Evolutionary conservation across 2,888 invertebrate species (phyloP), one percentile per base, ranked within the genome.

Genomic region (Lasioglossum zephyrum): DNA sequence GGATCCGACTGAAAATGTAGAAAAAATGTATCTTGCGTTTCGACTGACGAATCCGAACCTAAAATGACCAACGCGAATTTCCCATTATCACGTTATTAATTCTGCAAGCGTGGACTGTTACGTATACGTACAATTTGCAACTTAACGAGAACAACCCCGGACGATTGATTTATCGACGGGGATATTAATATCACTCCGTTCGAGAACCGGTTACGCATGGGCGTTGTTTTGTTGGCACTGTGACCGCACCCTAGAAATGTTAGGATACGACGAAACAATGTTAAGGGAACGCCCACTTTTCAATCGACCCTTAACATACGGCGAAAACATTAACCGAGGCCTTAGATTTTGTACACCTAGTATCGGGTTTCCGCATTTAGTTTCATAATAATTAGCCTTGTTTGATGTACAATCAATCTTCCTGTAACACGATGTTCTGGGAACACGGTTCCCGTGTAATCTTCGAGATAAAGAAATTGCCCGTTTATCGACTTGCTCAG

Each of bases 191-290:
- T 79, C 88, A 79, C 18, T 79, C 77, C 80, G 47, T 60, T 47
- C 41, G 4, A 81, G 3, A 81, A 89, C 86, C 81, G 85, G 82
- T 89, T 87, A 53, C 78, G 73, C 79, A 73, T 85, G 88, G 89
- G 87, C 87, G 89, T 87, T 88, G 88, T 84, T 92, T 88, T 91
- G 92, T 92, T 91, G 84, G 85, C 90, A 82, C 76, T 86, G 88
- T 86, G 88, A 88, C 92, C 92, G 88, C 92, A 81, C 92, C 92
- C 87, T 81, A 36, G 76, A 72, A 86, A 87, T 76, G 77, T 79
- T 88, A 82, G 81, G 79, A 78, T 70, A 39, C 77, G 74, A 73
- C 82, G 73, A 83, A 90, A 91, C 84, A 86, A 77, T 60, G 77
- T 70, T 60, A 36, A 73, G 79, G 86, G 86, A 86, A 85, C 90